Conservation (phyloP, 1,140 invertebrate species). For the Drosophila malerkotliana region DNA sequence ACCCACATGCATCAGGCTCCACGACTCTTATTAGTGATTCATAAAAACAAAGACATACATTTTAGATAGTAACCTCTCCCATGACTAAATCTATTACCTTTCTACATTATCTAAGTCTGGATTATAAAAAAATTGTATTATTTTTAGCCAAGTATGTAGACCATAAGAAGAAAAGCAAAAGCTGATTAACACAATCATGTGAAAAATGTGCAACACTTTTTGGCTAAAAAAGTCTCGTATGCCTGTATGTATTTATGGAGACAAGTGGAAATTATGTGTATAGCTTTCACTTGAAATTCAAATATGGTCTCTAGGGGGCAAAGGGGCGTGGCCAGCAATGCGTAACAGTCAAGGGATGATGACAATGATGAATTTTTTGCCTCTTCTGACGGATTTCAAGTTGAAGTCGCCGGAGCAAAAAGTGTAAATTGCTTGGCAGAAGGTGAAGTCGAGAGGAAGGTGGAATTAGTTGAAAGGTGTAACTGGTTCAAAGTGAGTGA, state of each 20-base stretch:
- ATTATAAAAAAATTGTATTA: constrained; percentile 50
- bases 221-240: constrained; percentile 47
- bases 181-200: constrained; percentile 76
- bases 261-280: constrained; percentile 66
- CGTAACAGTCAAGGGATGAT: constrained; percentile 57
- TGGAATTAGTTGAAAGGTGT: constrained; percentile 14
- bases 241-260: neutral
- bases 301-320: constrained; percentile 50
- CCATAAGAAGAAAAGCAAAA: constrained; percentile 33
- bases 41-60: constrained; percentile 12
- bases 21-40: constrained; percentile 33
- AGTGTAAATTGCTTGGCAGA: constrained; percentile 35
- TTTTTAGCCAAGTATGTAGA: constrained; percentile 30
- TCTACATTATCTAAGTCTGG: constrained; percentile 49
- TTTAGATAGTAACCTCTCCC: constrained; percentile 9
- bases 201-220: constrained; percentile 69
- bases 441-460: constrained; percentile 25
- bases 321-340: constrained; percentile 57
- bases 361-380: constrained; percentile 46
- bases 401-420: constrained; percentile 26
- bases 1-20: neutral
- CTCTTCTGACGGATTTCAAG: constrained; percentile 21
- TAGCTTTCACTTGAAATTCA: constrained; percentile 74
- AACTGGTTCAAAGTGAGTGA: constrained; percentile 34
- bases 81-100: constrained; percentile 1